Percentiles rank a stretch among this genome's conserved stretches.
Conservation (phyloP, 30 jellyfish, hydroid and myxozoan species). For the Calvadosia cruxmelitensis region DNA sequence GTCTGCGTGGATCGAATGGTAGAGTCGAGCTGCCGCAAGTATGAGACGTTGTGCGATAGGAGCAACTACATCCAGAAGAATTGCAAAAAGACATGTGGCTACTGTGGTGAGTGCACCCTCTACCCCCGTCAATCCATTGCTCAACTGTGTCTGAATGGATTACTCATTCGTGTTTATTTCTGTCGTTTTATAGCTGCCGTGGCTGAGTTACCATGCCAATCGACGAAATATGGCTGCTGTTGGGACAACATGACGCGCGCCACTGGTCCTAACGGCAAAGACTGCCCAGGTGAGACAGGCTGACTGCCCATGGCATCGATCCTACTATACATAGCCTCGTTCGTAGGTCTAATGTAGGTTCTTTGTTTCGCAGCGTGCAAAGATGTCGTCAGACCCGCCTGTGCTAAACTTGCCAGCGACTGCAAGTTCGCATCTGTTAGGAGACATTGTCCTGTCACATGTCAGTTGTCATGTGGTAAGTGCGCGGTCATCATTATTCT, state of each 20-base stretch:
- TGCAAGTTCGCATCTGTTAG: conserved; percentile 1
- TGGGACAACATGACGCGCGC: not conserved
- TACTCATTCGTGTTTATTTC: no score
- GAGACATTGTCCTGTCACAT: conserved; percentile 10
- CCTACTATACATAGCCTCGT: no score
- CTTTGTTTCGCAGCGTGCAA: not conserved
- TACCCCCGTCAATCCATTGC: no score
- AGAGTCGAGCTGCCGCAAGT: not conserved
- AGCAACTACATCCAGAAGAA: not conserved
- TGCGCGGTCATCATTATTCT: no score
- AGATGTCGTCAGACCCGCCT: not conserved
- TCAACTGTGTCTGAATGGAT: no score
- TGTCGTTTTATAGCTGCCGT: not conserved
- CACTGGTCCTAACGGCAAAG: not conserved
- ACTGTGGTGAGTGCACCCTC: not conserved
- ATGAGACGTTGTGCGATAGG: not conserved
- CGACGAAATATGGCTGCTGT: not conserved
- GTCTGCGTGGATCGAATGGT: not conserved
- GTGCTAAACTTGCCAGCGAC: not conserved
- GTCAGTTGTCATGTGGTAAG: conserved; percentile 11
- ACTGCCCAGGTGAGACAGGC: not conserved
- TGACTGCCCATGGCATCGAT: no score
- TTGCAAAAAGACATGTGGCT: not conserved
- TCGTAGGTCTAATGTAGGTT: no score
- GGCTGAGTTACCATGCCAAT: not conserved